Evolutionary conservation across 1,140 invertebrate genomes (phyloP), one percentile per base, ranked within the genome.

Genomic region (Samia ricini): DNA sequence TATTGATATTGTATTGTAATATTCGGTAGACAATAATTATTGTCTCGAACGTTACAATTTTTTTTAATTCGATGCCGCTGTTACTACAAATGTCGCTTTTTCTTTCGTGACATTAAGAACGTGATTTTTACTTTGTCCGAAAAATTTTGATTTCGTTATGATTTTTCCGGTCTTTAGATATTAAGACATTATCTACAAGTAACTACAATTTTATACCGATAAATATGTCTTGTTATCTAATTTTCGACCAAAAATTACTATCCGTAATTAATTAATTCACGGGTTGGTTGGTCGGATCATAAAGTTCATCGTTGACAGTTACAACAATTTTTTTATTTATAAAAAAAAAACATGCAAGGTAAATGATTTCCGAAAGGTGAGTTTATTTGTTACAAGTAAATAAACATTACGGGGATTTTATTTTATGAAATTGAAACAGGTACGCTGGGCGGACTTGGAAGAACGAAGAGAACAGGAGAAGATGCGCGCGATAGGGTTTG

Each of bases 361-460:
- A 3, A 42, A 42, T 15, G 4, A 1, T 42, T 29, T 42, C 10
- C 24, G 10, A 51, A 69, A 81, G 79, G 79, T 81, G 76, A 81
- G 79, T 81, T 64, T 15, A 19, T 18, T 12, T 64, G n/a, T 48
- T 59, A 23, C 69, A 21, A 52, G 2, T 50, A 56, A 36, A 51
- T 29, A 57, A 56, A 50, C 64, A 29, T 68, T 56, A 57, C 60
- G 63, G 74, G 64, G 65, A 64, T 52, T 86, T 86, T 84, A 86
- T 84, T 75, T 68, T 76, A 55, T 87, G 82, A 67, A 76, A 78
- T 88, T 88, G 70, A 86, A 82, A 68, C 84, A 98, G 97, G 97
- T 99, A 66, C 94, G 97, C 62, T 99, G 98, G 98, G 98, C 98
- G n/a, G 98, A 99, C 91, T 92, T 99, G 73, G 98, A 98, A 92